Conservation (phyloP, 2,797 vertebrate species). For the Delichon dasypus region DNA sequence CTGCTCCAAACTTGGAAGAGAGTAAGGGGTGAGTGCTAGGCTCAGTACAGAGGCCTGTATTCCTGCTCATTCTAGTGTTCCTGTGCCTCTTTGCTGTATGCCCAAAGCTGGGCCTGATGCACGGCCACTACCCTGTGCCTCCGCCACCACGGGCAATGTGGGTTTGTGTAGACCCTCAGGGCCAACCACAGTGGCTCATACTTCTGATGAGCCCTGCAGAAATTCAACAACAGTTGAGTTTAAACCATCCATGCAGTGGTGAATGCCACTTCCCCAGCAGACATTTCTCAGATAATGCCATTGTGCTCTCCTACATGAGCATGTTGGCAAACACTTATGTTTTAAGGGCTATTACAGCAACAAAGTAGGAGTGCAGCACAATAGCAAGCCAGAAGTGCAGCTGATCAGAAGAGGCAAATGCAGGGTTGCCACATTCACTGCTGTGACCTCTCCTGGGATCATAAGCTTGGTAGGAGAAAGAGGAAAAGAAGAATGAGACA, state of each 20-base stretch:
- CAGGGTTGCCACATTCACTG: background rate
- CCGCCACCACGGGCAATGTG: accelerated
- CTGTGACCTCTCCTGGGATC: background rate
- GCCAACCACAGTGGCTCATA: background rate
- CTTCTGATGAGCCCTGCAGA: background rate
- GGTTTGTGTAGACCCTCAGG: background rate
- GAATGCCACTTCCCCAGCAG: background rate
- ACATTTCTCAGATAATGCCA: background rate
- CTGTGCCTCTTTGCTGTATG: background rate
- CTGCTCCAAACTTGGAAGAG: background rate
- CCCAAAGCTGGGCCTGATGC: accelerated
- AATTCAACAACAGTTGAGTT: background rate
- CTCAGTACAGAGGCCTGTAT: accelerated
- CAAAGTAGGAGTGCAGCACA: background rate
- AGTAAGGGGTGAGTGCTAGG: background rate
- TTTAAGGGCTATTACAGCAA: background rate
- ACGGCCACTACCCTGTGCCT: background rate
- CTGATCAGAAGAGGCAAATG: background rate
- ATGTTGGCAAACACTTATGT: background rate
- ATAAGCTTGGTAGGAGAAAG: background rate
- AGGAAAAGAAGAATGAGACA: background rate
- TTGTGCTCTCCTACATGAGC: background rate
- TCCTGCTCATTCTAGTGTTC: background rate
- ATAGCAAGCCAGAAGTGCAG: background rate
- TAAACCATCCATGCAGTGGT: background rate